A percentile compares a stretch with the other conserved stretches of the same genome.
These are phyloP conservation scores for Halocaridina rubra DNA, from an alignment of 2,888 invertebrate genomes.

Conservation along the genomic window DNA sequence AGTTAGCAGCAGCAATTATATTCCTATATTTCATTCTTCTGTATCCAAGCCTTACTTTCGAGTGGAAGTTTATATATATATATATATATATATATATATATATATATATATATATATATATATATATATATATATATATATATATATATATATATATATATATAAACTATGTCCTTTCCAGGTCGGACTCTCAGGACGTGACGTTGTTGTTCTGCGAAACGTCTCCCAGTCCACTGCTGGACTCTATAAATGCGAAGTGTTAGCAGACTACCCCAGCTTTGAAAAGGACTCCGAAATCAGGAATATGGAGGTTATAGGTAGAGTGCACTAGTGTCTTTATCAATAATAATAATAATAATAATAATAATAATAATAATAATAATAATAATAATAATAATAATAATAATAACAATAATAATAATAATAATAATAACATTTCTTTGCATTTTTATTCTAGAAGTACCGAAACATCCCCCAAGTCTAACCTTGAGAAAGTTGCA, in stretches of 20 bases:
- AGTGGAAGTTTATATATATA: background rate
- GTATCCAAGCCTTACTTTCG: too few relatives aligned
- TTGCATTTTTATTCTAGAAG: slow-evolving; percentile 2
- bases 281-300: slow-evolving; percentile 43
- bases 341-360: too few relatives aligned
- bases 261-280: slow-evolving; percentile 46
- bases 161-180: background rate
- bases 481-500: slow-evolving; percentile 6
- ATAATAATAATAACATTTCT: too few relatives aligned
- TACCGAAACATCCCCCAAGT: slow-evolving; percentile 14
- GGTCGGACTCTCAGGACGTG: slow-evolving; percentile 4
- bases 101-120: background rate
- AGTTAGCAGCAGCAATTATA: too few relatives aligned
- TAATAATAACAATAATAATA: too few relatives aligned
- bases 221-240: slow-evolving; percentile 31
- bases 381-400: too few relatives aligned
- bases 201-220: slow-evolving; percentile 42
- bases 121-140: background rate
- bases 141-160: background rate
- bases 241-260: slow-evolving; percentile 43
- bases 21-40: too few relatives aligned
- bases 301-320: slow-evolving; percentile 39
- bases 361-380: too few relatives aligned
- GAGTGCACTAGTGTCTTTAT: too few relatives aligned
- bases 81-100: background rate